Evolutionary conservation across 1,140 invertebrate species (phyloP), one percentile per base, ranked within the genome.

Genomic region (Solenopsis invicta): DNA sequence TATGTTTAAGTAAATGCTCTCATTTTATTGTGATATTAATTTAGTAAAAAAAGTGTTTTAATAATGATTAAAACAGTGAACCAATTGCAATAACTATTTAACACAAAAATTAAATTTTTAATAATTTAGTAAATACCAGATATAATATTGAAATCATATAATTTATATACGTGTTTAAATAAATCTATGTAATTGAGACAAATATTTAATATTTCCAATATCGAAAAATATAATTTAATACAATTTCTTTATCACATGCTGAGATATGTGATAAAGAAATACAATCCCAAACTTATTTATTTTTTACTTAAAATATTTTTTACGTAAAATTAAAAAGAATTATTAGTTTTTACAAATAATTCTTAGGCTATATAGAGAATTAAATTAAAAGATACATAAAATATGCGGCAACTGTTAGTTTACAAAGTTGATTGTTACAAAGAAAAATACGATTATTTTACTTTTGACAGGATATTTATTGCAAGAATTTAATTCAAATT

Each of bases 391-490:
- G 24, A 62, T 62, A 62, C 34, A 62, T 62, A 29, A 66, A 4
- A 66, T n/a, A 66, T 62, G 12, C 12, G 59, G 5, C 21, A 56
- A n/a, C 12, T 45, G 21, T 41, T 24, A 81, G 41, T 66, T 56
- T 18, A 71, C n/a, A 81, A 2, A 45, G 71, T 45, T 24, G 18
- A 37, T 54, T 69, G 13, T 71, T n/a, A 54, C 6, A 4, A 67
- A 54, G 72, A 4, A 75, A 48, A 21, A 2, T 2, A 80, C 45
- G 6, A 48, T 13, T 71, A 2, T 45, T 54, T 82, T 48, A 52
- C 10, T 87, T 85, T 66, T 3, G 62, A 61, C 24, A 76, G 13
- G 9, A 87, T 21, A 21, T 90, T 91, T 90, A 91, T 91, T 90
- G 62, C 48, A 87, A 89, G 78, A 87, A 91, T 41, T 12, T 85